Evolutionary conservation across 1,140 invertebrate genomes (phyloP).

Genomic region (Drosophila littoralis): DNA sequence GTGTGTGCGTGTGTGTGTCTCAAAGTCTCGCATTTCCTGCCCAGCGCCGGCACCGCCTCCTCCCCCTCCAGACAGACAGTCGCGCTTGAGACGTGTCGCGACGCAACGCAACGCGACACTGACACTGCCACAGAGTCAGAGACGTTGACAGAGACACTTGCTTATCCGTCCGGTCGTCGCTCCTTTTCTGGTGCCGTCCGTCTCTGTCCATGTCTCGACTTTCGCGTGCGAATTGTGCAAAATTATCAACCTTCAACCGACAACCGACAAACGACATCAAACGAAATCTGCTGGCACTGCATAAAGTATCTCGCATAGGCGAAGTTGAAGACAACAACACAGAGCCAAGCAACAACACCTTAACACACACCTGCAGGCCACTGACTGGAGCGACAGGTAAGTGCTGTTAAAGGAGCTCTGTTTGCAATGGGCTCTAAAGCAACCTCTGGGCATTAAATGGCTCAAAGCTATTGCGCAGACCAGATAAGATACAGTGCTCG

Average conservation of each 20-base stretch:
- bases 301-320: constrained; percentile 6
- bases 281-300: constrained; percentile 29
- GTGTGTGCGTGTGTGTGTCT: constrained; percentile 28
- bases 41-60: neutral
- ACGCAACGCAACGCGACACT: constrained; percentile 1
- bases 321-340: neutral
- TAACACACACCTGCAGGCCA: neutral
- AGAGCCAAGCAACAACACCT: neutral
- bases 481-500: neutral
- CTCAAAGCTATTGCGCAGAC: neutral
- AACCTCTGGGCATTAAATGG: neutral
- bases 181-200: constrained; percentile 2
- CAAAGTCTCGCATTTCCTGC: constrained; percentile 40
- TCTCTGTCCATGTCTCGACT: constrained; percentile 10
- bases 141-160: constrained; percentile 19
- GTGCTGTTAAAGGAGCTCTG: neutral
- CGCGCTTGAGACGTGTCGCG: constrained; percentile 19
- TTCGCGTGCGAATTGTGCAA: constrained; percentile 32
- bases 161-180: constrained; percentile 34
- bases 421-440: neutral
- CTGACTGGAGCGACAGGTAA: constrained; percentile 29
- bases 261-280: constrained; percentile 11
- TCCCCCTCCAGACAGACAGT: constrained; percentile 1
- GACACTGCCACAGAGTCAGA: constrained; percentile 7
- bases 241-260: constrained; percentile 32